A percentile compares a stretch with the other conserved stretches of the same genome.
These are phyloP conservation scores for Drosophila mauritiana DNA, from an alignment of 1,140 invertebrate species.

Conservation along the genomic window DNA sequence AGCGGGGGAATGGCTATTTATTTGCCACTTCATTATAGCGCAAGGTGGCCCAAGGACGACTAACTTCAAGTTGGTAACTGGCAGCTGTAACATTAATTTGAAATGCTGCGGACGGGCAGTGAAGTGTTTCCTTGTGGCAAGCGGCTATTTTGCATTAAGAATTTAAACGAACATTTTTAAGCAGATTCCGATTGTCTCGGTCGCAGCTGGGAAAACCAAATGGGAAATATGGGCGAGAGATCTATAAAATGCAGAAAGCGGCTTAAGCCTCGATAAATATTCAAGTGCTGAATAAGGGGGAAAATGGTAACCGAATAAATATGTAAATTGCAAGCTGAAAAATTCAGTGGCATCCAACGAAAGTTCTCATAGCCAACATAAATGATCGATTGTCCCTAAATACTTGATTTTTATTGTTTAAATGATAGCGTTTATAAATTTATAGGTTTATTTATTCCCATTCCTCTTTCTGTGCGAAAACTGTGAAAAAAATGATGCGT, in stretches of 20 bases:
- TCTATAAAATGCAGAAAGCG: conserved; percentile 37
- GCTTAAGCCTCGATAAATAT: conserved; percentile 48
- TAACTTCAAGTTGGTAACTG: conserved; percentile 38
- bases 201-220: conserved; percentile 23
- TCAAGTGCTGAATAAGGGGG: conserved; percentile 31
- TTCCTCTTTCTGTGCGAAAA: no score
- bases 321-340: conserved; percentile 19
- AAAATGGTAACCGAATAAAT: conserved; percentile 31
- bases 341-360: conserved; percentile 4
- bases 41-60: conserved; percentile 46
- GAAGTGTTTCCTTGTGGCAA: conserved; percentile 10
- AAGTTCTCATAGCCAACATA: no score
- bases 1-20: conserved; percentile 58
- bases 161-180: conserved; percentile 63
- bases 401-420: no score
- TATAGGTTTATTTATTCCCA: background rate
- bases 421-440: background rate
- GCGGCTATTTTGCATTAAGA: conserved; percentile 60
- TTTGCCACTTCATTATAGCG: conserved; percentile 77
- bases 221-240: background rate
- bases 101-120: conserved; percentile 51
- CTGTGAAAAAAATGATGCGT: background rate
- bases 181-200: conserved; percentile 27
- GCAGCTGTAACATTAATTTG: conserved; percentile 78
- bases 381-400: background rate